Conservation (phyloP, 2,888 invertebrate species). For the Ryuthela nishihirai region DNA sequence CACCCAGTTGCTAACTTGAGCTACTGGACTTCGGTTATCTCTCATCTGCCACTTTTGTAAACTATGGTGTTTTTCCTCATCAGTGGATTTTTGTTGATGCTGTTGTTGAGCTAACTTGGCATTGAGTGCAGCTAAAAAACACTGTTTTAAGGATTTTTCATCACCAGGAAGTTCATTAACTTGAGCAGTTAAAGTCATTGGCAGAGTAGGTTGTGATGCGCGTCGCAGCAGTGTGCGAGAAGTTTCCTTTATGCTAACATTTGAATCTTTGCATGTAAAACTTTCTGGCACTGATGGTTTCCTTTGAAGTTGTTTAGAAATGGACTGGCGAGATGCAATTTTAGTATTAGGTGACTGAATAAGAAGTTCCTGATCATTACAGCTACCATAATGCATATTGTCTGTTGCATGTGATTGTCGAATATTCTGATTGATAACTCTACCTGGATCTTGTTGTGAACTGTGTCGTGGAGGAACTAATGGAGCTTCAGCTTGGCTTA, state of each 20-base stretch:
- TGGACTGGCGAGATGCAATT: constrained; percentile 8
- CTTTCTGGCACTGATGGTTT: constrained; percentile 4
- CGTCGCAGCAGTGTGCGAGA: background rate
- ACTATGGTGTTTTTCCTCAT: constrained; percentile 17
- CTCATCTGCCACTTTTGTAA: constrained; percentile 17
- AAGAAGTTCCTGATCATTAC: constrained; percentile 12
- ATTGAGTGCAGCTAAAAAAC: constrained; percentile 53
- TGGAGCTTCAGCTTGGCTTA: constrained; percentile 5
- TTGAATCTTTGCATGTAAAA: background rate
- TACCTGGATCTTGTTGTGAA: constrained; percentile 6
- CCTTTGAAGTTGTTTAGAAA: constrained; percentile 15
- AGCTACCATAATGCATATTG: constrained; percentile 14
- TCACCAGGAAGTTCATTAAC: constrained; percentile 9
- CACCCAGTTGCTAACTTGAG: constrained; percentile 66
- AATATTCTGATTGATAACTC: background rate
- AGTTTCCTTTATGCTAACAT: background rate
- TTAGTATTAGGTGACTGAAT: constrained; percentile 25
- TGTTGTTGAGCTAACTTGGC: constrained; percentile 62
- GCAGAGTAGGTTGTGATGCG: background rate
- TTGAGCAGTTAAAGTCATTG: background rate
- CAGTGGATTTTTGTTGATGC: constrained; percentile 10
- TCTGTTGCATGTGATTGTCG: background rate
- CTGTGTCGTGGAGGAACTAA: constrained; percentile 20
- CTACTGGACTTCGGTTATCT: constrained; percentile 32
- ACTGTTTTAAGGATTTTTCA: constrained; percentile 21